Percentiles rank a stretch among this genome's conserved stretches.
phyloP scores from a whole-genome alignment of 2,888 invertebrate genomes.

The Phengaris arion region DNA sequence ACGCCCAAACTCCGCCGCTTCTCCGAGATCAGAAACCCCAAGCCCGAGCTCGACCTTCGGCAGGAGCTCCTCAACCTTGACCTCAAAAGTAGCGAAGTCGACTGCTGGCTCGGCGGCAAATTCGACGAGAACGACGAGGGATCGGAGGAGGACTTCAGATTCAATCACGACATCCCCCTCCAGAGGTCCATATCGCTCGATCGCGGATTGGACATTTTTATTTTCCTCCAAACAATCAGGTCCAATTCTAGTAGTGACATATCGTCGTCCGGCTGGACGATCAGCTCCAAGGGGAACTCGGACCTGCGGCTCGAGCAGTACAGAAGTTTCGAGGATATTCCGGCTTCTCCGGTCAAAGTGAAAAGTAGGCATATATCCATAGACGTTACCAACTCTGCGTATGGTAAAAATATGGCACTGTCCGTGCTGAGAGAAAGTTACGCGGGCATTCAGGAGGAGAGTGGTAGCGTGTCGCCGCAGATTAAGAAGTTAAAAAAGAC shows the following conservation, averaged over 20 bases:
- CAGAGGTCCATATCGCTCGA: constrained; percentile 67
- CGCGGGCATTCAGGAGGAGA: constrained; percentile 52
- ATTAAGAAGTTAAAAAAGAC: constrained; percentile 60
- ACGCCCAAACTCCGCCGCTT: constrained; percentile 43
- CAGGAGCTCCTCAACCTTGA: constrained; percentile 62
- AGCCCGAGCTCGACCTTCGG: constrained; percentile 58
- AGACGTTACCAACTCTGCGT: constrained; percentile 45
- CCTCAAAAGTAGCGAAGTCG: constrained; percentile 57
- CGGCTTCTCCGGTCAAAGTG: constrained; percentile 60
- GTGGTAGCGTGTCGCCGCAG: constrained; percentile 54
- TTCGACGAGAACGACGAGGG: constrained; percentile 53
- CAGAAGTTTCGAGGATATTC: constrained; percentile 69
- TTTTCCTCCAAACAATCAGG: constrained; percentile 57
- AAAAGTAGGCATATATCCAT: constrained; percentile 70
- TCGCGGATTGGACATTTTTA: constrained; percentile 62
- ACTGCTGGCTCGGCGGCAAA: constrained; percentile 62
- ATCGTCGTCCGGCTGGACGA: constrained; percentile 58
- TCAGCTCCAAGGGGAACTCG: constrained; percentile 49
- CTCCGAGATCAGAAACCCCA: constrained; percentile 50
- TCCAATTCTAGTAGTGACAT: constrained; percentile 44
- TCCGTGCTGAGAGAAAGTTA: constrained; percentile 60
- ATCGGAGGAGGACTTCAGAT: constrained; percentile 47
- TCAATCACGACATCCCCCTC: constrained; percentile 59
- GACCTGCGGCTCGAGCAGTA: constrained; percentile 48
- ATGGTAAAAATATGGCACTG: constrained; percentile 51